These are phyloP conservation scores for Uloborus plumipes DNA, from an alignment of 2,888 invertebrate genomes.

Conservation along the genomic window DNA sequence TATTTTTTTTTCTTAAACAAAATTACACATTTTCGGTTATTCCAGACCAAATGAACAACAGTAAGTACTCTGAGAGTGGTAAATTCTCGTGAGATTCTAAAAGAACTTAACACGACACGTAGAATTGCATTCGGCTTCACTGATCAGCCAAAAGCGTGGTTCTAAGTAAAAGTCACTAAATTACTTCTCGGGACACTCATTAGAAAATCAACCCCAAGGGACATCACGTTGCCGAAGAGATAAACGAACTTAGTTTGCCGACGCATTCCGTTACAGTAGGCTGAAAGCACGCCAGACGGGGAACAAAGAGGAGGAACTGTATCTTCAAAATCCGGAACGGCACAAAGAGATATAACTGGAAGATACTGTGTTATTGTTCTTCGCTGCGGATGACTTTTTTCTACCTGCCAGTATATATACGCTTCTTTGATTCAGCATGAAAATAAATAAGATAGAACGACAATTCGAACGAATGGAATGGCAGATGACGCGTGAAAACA, in stretches of 20 bases:
- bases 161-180: no score
- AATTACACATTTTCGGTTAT: no score
- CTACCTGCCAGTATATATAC: constrained; percentile 18
- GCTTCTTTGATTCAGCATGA: constrained; percentile 17
- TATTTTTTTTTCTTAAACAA: no score
- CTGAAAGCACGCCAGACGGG: constrained; percentile 34
- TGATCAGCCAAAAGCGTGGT: no score
- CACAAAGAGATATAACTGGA: constrained; percentile 27
- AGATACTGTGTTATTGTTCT: constrained; percentile 37
- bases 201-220: no score
- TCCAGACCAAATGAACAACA: no score
- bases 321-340: constrained; percentile 9
- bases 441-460: constrained; percentile 9
- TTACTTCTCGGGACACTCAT: no score
- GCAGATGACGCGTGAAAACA: constrained; percentile 44
- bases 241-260: constrained; percentile 15
- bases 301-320: constrained; percentile 16
- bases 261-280: constrained; percentile 57
- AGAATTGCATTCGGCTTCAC: no score
- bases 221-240: background rate
- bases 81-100: no score
- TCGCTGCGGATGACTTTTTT: background rate
- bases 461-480: constrained; percentile 38
- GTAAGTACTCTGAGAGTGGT: no score
- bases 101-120: no score